These are phyloP conservation scores for Brevipalpus yothersi DNA, from an alignment of 1,140 invertebrate species.

Conservation along the genomic window DNA sequence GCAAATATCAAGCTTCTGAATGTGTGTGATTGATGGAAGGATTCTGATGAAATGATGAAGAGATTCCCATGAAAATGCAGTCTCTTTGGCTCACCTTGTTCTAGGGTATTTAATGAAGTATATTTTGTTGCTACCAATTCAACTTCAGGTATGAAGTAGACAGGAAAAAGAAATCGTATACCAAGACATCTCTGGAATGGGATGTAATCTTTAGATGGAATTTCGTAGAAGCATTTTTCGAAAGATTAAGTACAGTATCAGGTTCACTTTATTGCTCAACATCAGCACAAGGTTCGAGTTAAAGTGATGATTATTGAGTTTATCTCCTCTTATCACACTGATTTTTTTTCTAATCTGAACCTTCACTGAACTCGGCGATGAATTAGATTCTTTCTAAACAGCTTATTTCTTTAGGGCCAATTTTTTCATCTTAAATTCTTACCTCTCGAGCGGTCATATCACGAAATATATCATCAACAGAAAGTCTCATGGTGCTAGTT, in stretches of 20 bases:
- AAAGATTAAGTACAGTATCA: too few species aligned
- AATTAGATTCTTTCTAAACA: too few species aligned
- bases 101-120: constrained; percentile 19
- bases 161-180: constrained; percentile 24
- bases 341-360: too few species aligned
- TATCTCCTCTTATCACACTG: too few species aligned
- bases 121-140: constrained; percentile 19
- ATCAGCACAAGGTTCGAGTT: background rate
- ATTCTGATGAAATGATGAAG: background rate
- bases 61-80: background rate
- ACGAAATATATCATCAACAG: constrained; percentile 18
- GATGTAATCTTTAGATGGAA: background rate
- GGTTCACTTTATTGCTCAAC: too few species aligned
- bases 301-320: too few species aligned
- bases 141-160: constrained; percentile 25
- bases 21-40: background rate
- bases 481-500: constrained; percentile 20
- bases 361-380: too few species aligned
- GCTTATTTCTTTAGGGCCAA: background rate
- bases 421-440: constrained; percentile 1
- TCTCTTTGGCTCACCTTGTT: constrained; percentile 17
- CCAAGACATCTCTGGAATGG: constrained; percentile 20
- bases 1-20: too few species aligned
- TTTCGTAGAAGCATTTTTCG: too few species aligned
- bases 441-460: constrained; percentile 19